A percentile compares a stretch with the other conserved stretches of the same genome.
Evolutionary conservation across 2,888 invertebrate species (phyloP).

Genomic region (Theristus sp.): DNA sequence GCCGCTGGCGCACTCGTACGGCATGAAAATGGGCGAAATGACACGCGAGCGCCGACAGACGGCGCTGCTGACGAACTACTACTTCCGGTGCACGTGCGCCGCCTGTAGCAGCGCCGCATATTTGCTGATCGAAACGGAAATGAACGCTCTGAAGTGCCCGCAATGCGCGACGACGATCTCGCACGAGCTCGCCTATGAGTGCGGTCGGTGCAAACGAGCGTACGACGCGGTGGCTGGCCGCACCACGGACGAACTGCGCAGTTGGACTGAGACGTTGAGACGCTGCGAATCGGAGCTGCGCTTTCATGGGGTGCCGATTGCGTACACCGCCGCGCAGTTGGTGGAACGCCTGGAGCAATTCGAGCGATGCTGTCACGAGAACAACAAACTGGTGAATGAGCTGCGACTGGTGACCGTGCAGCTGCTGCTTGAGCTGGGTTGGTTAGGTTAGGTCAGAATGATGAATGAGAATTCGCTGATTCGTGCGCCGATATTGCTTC

Average conservation of each 20-base stretch:
- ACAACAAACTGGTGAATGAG: not conserved
- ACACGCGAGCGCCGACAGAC: not conserved
- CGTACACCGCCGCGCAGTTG: no score
- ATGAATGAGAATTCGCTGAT: no score
- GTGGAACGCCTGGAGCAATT: not conserved
- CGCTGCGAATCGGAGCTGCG: not conserved
- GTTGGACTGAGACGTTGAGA: no score
- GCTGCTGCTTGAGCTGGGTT: not conserved
- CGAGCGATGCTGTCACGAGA: not conserved
- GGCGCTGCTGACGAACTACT: not conserved
- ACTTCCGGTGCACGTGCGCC: not conserved
- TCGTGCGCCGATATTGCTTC: no score
- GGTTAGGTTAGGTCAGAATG: no score
- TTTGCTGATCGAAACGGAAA: not conserved
- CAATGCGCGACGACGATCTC: not conserved
- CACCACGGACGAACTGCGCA: no score
- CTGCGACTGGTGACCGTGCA: not conserved
- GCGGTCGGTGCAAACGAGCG: not conserved
- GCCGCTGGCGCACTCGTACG: not conserved
- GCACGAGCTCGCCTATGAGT: not conserved
- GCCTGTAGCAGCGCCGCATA: not conserved
- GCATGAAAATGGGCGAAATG: not conserved
- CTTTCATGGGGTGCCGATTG: no score
- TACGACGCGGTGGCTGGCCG: no score
- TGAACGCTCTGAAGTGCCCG: not conserved